These are phyloP conservation scores for Liparis tanakae DNA, from an alignment of 2,797 vertebrate genomes.

Conservation along the genomic window DNA sequence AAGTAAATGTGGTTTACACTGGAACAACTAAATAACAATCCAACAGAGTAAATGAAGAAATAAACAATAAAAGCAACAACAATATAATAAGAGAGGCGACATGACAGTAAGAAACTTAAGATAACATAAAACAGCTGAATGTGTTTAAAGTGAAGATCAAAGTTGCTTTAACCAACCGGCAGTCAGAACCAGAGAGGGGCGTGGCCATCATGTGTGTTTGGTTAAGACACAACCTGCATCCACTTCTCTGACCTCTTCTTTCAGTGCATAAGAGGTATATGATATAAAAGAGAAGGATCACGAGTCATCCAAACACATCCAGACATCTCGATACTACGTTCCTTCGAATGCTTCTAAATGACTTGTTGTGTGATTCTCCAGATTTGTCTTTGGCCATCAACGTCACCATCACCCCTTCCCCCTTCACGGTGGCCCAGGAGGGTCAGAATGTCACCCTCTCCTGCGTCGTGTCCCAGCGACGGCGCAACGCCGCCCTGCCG, in stretches of 20 bases:
- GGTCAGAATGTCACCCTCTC: constrained; percentile 91
- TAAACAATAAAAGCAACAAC: too few species aligned
- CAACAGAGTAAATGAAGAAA: neutral
- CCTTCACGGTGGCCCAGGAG: constrained; percentile 85
- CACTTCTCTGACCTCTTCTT: constrained; percentile 7
- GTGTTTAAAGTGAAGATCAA: constrained; percentile 6
- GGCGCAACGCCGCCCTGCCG: constrained; percentile 85
- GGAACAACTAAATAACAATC: neutral
- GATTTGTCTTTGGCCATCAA: constrained; percentile 89
- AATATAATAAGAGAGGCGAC: too few species aligned
- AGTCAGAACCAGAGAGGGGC: constrained; percentile 7
- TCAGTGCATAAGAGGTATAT: neutral
- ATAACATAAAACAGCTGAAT: constrained; percentile 25
- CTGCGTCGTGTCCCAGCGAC: constrained; percentile 89
- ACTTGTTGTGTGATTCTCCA: constrained; percentile 51
- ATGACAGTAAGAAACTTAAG: neutral
- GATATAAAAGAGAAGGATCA: neutral
- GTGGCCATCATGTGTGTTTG: constrained; percentile 2
- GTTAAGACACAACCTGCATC: neutral
- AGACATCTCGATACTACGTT: neutral
- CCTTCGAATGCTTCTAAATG: neutral
- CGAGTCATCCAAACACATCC: neutral
- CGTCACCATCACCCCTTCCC: constrained; percentile 90
- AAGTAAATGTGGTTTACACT: neutral
- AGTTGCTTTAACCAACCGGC: constrained; percentile 2